These are phyloP conservation scores for Colletes latitarsis DNA, from an alignment of 1,140 invertebrate species.

Conservation along the genomic window DNA sequence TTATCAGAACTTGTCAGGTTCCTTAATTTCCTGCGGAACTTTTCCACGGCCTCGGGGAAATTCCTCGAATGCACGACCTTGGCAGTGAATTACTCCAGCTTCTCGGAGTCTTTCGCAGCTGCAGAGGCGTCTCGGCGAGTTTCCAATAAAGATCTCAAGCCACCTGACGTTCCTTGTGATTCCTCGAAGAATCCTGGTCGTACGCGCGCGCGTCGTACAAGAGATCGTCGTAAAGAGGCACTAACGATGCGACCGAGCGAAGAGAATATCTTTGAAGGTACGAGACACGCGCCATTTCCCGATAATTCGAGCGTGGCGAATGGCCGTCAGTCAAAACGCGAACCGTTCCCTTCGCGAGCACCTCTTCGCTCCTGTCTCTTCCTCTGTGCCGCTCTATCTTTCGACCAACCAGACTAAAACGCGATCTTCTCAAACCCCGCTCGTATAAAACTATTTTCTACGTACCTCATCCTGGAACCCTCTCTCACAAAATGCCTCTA, in stretches of 20 bases:
- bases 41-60: not conserved
- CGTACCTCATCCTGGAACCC: not conserved
- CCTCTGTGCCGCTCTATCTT: not conserved
- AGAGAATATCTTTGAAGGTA: constrained; percentile 67
- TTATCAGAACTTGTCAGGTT: not conserved
- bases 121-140: not conserved
- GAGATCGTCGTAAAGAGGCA: constrained; percentile 38
- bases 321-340: constrained; percentile 62
- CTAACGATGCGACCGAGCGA: constrained; percentile 22
- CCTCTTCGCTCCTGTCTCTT: not conserved
- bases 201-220: not conserved
- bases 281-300: constrained; percentile 69
- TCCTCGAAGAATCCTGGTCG: constrained; percentile 29
- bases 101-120: not conserved
- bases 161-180: constrained; percentile 46
- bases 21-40: no score
- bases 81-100: constrained; percentile 2
- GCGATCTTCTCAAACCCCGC: not conserved
- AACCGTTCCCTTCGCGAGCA: constrained; percentile 14
- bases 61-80: constrained; percentile 18
- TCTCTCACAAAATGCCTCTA: not conserved
- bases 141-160: constrained; percentile 49
- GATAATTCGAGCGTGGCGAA: constrained; percentile 68
- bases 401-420: not conserved
- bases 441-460: not conserved